These are phyloP conservation scores for Hippocampus abdominalis DNA, from an alignment of 2,113 vertebrate species.

Conservation along the genomic window DNA sequence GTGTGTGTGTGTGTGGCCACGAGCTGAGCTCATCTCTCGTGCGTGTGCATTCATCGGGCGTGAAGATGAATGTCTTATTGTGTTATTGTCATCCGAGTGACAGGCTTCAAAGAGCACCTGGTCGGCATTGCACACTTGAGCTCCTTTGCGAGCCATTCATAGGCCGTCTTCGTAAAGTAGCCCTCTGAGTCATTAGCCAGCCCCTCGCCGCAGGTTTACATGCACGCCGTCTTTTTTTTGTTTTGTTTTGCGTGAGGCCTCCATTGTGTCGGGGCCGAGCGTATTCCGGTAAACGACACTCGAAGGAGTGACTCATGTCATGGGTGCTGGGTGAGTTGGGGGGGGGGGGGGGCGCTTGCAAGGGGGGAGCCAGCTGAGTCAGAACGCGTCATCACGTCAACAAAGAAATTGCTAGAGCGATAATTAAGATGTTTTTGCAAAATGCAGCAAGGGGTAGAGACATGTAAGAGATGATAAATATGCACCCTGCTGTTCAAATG, in stretches of 20 bases:
- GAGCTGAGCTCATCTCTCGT: background rate
- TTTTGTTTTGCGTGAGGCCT: background rate
- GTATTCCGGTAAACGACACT: background rate
- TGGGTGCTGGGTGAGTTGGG: background rate
- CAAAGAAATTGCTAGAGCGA: background rate
- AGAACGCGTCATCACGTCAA: background rate
- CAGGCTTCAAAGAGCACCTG: slow-evolving; percentile 1
- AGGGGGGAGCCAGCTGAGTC: background rate
- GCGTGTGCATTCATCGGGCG: background rate
- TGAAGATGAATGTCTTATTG: slow-evolving; percentile 5
- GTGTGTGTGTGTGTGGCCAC: background rate
- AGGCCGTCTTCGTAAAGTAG: background rate
- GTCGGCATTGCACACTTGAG: background rate
- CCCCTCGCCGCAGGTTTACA: background rate
- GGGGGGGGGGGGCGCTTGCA: background rate
- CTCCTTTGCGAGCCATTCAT: background rate
- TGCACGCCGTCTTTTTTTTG: background rate
- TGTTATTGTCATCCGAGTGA: slow-evolving; percentile 1
- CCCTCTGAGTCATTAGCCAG: slow-evolving; percentile 2
- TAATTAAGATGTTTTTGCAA: background rate
- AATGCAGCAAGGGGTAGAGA: background rate
- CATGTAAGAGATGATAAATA: background rate
- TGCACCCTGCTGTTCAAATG: background rate
- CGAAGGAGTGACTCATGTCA: background rate
- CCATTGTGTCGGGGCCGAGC: background rate